These are phyloP conservation scores for Coptodon bakossiorum DNA, from an alignment of 2,113 vertebrate genomes.

Conservation along the genomic window DNA sequence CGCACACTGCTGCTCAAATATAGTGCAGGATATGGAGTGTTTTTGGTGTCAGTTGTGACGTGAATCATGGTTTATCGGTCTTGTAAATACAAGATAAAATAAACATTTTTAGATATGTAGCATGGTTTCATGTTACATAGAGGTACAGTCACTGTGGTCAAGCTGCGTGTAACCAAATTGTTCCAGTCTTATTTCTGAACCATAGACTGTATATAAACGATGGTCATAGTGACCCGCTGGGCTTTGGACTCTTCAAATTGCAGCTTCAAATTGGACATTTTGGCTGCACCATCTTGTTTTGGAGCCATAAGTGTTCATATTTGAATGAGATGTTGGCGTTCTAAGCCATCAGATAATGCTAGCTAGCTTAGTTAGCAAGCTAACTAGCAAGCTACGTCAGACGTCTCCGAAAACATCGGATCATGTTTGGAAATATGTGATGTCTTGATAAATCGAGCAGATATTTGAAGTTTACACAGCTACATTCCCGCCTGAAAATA, in stretches of 20 bases:
- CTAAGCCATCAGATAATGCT: neutral
- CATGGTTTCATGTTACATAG: neutral
- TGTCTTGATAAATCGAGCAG: neutral
- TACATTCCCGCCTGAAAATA: neutral
- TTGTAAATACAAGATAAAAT: neutral
- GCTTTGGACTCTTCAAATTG: neutral
- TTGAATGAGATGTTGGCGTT: neutral
- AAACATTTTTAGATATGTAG: neutral
- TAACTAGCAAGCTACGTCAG: neutral
- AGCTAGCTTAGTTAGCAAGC: neutral
- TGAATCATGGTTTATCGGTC: neutral
- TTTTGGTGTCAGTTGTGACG: neutral
- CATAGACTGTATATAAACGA: neutral
- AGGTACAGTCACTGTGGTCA: neutral
- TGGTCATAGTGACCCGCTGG: neutral
- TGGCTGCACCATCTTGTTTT: neutral
- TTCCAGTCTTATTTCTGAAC: neutral
- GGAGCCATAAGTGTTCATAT: neutral
- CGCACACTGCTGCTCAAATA: neutral
- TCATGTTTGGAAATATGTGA: neutral
- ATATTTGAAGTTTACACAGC: neutral
- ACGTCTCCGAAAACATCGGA: fast-evolving
- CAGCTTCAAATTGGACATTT: neutral
- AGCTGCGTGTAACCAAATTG: neutral
- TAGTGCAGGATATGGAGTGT: neutral